A percentile compares a stretch with the other conserved stretches of the same genome.
Evolutionary conservation across 2,797 vertebrate genomes (phyloP).

Genomic region (Sebastes melanostomus): DNA sequence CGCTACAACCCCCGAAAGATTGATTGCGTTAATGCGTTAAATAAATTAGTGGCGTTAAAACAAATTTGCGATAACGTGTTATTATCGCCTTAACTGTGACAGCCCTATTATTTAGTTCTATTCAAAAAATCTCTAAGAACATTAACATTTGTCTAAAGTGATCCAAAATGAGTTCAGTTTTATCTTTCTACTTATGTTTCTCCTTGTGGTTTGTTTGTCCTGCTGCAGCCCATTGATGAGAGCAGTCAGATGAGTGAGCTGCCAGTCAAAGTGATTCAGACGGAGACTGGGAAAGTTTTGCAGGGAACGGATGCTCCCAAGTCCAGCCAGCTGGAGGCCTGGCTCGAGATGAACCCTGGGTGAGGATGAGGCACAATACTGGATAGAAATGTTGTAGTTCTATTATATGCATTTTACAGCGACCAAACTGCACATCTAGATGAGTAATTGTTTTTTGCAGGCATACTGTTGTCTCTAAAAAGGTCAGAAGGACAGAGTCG

Average conservation of each 20-base stretch:
- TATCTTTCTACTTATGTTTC: not conserved
- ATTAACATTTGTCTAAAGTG: not conserved
- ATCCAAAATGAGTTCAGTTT: not conserved
- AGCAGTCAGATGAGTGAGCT: constrained; percentile 99
- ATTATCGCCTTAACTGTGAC: too few species aligned
- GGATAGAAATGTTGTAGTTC: not conserved
- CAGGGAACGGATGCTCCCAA: constrained; percentile 97
- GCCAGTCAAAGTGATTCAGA: constrained; percentile 98
- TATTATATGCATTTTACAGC: not conserved
- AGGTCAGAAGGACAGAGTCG: not conserved
- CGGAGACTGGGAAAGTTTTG: constrained; percentile 95
- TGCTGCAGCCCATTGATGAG: constrained; percentile 92
- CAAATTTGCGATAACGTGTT: too few species aligned
- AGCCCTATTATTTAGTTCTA: not conserved
- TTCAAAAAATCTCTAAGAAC: not conserved
- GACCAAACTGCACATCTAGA: not conserved
- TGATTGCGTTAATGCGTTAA: too few species aligned
- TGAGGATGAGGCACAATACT: constrained; percentile 61
- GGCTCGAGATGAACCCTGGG: constrained; percentile 99
- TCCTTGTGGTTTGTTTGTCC: constrained; percentile 4
- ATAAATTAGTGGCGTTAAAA: too few species aligned
- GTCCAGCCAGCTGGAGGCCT: constrained; percentile 97
- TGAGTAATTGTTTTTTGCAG: not conserved
- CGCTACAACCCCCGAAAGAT: too few species aligned
- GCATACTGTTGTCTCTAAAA: not conserved